Evolutionary conservation across 2,888 invertebrate genomes (phyloP), one percentile per base, ranked within the genome.

Genomic region (Chloromyia formosa): DNA sequence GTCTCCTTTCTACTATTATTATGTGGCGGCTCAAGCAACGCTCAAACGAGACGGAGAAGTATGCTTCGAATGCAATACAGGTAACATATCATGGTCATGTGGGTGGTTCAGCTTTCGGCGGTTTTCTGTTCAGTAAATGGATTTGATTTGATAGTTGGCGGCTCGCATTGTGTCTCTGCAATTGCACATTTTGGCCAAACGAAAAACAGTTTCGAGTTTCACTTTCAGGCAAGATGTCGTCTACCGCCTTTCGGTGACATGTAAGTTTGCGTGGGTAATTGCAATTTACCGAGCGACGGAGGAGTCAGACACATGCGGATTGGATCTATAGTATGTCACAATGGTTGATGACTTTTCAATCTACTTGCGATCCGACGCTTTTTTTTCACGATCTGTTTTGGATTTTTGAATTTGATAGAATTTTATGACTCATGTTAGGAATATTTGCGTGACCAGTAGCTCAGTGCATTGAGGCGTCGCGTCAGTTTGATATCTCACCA

Each of bases 241-340:
- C 27, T 35, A 35, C 27, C 27, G 27, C 7, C 22, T 16, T 16
- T 56, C 5, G 16, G 22, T 56, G 56, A 20, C 56, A 56, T 56
- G 22, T n/a, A 18, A 18, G 22, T 56, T 35, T 56, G 22, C 56
- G 56, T 56, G 56, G 56, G 56, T 20, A 56, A 56, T 56, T 56
- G 56, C 56, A 56, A 56, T 56, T 56, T 56, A 20, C 18, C 22
- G 18, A 7, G 27, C 27, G 7, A 56, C 16, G 56, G 18, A 20
- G 56, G 22, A 56, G 56, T 2, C 56, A 35, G 27, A 35, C 27
- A 35, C 27, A 35, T n/a, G n/a, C n/a, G n/a, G n/a, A n/a, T n/a
- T n/a, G n/a, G n/a, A n/a, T n/a, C n/a, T n/a, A n/a, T n/a, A n/a
- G n/a, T n/a, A n/a, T n/a, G n/a, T n/a, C n/a, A n/a, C n/a, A n/a